phyloP scores from a whole-genome alignment of 2,888 invertebrate genomes.

The Lampropteryx suffumata region DNA sequence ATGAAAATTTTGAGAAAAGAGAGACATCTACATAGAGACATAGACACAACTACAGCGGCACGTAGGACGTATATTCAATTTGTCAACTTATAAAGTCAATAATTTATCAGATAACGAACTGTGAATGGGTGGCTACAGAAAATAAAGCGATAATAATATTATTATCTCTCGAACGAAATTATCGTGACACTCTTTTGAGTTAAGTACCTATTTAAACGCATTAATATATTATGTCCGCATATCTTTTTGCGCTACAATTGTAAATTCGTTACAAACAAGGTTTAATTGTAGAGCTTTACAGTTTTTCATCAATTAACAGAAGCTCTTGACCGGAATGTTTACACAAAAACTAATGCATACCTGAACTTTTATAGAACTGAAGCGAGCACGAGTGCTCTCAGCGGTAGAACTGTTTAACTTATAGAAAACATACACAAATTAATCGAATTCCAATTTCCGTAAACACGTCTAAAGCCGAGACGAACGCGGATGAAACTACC shows the following conservation, averaged over 20 bases:
- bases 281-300: neutral
- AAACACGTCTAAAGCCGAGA: slow-evolving; percentile 59
- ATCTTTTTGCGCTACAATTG: too few species aligned
- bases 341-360: slow-evolving; percentile 29
- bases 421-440: slow-evolving; percentile 29
- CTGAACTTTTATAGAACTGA: slow-evolving; percentile 54
- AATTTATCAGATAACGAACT: slow-evolving; percentile 6
- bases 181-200: too few species aligned
- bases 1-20: too few species aligned
- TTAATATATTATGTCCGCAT: too few species aligned
- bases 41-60: too few species aligned
- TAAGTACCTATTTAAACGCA: too few species aligned
- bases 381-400: slow-evolving; percentile 25
- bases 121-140: neutral
- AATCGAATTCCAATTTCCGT: slow-evolving; percentile 34
- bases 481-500: slow-evolving; percentile 65
- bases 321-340: neutral
- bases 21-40: too few species aligned
- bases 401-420: slow-evolving; percentile 9
- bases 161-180: too few species aligned
- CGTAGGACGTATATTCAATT: slow-evolving; percentile 5
- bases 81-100: slow-evolving; percentile 8
- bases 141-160: too few species aligned
- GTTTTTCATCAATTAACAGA: neutral
- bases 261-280: neutral